Evolutionary conservation across 2,113 vertebrate genomes (phyloP), one percentile per base, ranked within the genome.

Genomic region (Pogonocichla stellata): DNA sequence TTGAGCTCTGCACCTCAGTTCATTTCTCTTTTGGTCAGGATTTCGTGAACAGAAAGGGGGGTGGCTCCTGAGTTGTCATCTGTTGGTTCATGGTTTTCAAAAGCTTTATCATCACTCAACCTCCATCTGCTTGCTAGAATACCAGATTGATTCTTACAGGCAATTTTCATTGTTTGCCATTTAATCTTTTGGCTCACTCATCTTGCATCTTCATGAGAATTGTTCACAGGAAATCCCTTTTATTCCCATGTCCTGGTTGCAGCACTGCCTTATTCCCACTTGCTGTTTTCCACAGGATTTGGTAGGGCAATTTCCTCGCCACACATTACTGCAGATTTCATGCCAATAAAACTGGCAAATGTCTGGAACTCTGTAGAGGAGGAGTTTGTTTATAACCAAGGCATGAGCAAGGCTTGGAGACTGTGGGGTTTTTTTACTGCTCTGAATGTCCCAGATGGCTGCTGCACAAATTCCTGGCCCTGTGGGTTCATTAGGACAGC

Each of bases 31-130:
- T 20, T 20, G 20, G 34, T 60, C 26, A 48, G 56, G 17, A n/a
- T 79, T 85, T 83, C 67, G 77, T 56, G 47, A 80, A 51, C 34
- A 67, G 72, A 53, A 78, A 20, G 47, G 34, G 66, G 47, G 31
- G 48, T 40, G 28, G 38, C 72, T 72, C 67, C 34, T 0, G 0
- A 45, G 17, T 7, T 8, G 6, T 51, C 33, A 54, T 33, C 42
- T 62, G 5, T 48, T 62, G 23, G 29, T 45, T 67, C 8, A 4
- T 3, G 1, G 22, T 56, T 65, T 75, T 61, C 40, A 34, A 57
- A 47, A 90, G 28, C 33, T 10, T 6, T 42, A 12, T 82, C 17
- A 5, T 12, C 36, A 36, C 18, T 70, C 48, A 47, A 3, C 31
- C 29, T 8, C 7, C 0, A 0, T 31, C n/a, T 31, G 19, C 38